Base-by-base conservation (phyloP, 2,797 vertebrate genomes). In the Oryzias dopingdopingensis region DNA sequence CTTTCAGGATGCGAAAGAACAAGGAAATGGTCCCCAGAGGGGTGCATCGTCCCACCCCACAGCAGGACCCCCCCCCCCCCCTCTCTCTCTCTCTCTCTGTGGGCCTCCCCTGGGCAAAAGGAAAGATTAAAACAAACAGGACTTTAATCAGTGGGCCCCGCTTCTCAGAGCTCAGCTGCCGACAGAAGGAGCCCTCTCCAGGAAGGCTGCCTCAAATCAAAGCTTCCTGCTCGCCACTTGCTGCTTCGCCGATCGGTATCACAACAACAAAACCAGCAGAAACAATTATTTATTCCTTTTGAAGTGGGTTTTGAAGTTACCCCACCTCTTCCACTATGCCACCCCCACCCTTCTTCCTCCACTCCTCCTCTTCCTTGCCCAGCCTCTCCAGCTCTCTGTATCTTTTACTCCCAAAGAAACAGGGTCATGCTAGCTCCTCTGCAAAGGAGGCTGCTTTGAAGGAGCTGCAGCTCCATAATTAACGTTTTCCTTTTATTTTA, bases 211-310 rank as follows among this genome's bases (percentile, higher is more conserved):
- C 91, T 84, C 84, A 92, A 96, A 98, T 97, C 95, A 97, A 99
- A 98, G 96, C 83, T 80, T 93, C 92, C 93, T 95, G 94, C 95
- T 94, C 92, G 91, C 94, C 94, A 93, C 95, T 96, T 93, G 94
- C 94, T 90, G 93, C 94, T 96, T 91, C 85, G 93, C 93, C 93
- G 93, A 96, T 96, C 94, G 93, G 89, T 93, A 95, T 95, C 94
- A 93, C 93, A 96, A 96, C 94, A 96, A 95, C 94, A 95, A 94
- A 95, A 93, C 94, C 95, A 92, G 90, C 94, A 95, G 95, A 96
- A 96, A 96, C 94, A 96, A 97, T 98, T 97, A 98, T 97, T 96
- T 95, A 98, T 98, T 96, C 96, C 94, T 95, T 98, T 97, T 98
- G 95, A 98, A 95, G 94, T 97, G 89, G 89, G 90, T 90, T 93